These are phyloP conservation scores for Corythoichthys haematopterus DNA, from an alignment of 2,113 vertebrate species.

Conservation along the genomic window DNA sequence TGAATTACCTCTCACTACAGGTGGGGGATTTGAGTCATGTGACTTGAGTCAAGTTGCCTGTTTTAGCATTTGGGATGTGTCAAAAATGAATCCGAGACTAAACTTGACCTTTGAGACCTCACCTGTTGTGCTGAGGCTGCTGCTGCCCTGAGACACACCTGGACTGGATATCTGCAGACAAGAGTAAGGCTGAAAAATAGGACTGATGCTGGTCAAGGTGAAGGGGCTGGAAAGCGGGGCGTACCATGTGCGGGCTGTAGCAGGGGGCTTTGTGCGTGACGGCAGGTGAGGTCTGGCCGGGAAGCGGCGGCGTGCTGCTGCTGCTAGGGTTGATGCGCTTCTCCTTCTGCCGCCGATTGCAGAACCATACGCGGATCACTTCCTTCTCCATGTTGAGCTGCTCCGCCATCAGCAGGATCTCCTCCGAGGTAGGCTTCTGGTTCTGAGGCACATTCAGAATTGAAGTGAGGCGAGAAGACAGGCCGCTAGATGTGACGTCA, in stretches of 20 bases:
- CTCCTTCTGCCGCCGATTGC: conserved; percentile 90
- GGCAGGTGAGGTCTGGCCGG: conserved; percentile 70
- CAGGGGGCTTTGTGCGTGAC: conserved; percentile 75
- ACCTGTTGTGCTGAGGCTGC: conserved; percentile 75
- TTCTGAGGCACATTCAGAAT: conserved; percentile 66
- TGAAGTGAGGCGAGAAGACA: too few relatives aligned
- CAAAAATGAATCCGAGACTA: neutral
- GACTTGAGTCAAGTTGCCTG: neutral
- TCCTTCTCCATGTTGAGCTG: conserved; percentile 95
- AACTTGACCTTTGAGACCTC: conserved; percentile 12
- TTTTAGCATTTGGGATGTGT: neutral
- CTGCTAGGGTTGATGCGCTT: conserved; percentile 90
- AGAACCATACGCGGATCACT: conserved; percentile 93
- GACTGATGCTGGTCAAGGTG: neutral
- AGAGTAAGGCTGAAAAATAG: neutral
- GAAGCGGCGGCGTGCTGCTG: conserved; percentile 80
- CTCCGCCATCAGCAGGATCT: conserved; percentile 87
- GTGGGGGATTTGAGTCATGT: neutral
- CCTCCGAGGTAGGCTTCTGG: conserved; percentile 94
- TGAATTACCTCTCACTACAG: neutral
- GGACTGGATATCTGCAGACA: conserved; percentile 69
- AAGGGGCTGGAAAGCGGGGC: neutral
- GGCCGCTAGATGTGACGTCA: too few relatives aligned
- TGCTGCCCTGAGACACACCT: conserved; percentile 67
- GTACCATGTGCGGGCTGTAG: conserved; percentile 79